Conservation (phyloP, 1,140 invertebrate species). For the Ceratina australensis region DNA sequence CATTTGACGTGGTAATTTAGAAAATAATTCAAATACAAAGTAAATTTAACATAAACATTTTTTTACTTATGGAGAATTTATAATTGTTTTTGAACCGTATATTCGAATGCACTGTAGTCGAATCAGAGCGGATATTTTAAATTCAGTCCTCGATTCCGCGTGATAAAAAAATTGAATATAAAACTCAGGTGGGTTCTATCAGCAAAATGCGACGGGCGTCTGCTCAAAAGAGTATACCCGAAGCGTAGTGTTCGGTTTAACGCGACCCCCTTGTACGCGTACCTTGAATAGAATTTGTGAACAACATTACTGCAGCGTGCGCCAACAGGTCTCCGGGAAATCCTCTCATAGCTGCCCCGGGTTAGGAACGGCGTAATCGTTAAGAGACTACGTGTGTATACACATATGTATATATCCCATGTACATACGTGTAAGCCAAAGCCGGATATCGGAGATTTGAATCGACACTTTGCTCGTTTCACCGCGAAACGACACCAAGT, state of each 20-base stretch:
- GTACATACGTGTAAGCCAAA: neutral
- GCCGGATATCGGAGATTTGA: constrained; percentile 43
- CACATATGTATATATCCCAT: neutral
- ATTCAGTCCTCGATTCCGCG: too few species aligned
- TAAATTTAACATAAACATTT: too few species aligned
- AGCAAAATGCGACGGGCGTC: too few species aligned
- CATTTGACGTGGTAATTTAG: too few species aligned
- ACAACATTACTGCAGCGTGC: constrained; percentile 14
- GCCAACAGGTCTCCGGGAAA: constrained; percentile 12
- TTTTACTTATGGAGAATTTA: too few species aligned
- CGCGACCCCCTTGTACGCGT: neutral
- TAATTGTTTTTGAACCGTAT: too few species aligned
- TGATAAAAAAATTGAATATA: too few species aligned
- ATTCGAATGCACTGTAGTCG: too few species aligned
- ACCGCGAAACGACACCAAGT: constrained; percentile 12
- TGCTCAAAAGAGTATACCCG: neutral
- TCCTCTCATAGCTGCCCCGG: constrained; percentile 3
- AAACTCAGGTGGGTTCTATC: too few species aligned
- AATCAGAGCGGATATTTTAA: too few species aligned
- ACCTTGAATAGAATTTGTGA: constrained; percentile 21
- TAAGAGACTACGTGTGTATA: constrained; percentile 10
- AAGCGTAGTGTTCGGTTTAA: constrained; percentile 17
- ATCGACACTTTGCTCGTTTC: constrained; percentile 44
- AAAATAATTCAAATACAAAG: too few species aligned
- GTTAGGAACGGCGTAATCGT: constrained; percentile 9